Base-by-base conservation (phyloP, 2,113 vertebrate genomes). In the Microtus richardsoni region DNA sequence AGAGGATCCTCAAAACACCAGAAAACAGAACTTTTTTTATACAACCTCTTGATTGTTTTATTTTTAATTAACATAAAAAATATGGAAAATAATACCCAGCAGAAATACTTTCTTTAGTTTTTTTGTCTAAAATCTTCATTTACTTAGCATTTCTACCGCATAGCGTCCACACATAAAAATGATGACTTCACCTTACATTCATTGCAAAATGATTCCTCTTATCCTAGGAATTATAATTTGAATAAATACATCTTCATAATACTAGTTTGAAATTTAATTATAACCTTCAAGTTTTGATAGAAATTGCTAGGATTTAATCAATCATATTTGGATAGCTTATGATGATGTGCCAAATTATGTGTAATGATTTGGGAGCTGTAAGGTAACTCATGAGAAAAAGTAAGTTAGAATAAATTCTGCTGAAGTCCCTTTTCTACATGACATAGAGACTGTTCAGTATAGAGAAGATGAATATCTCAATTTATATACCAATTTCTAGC, bases 201-300 rank as follows among this genome's bases (percentile, higher is more conserved):
- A 86, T 60, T 52, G 13, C 39, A 78, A 84, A 83, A 30, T 19
- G 7, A n/a, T 88, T 62, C 62, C 3, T 88, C 62, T 88, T 73
- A 41, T 36, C 14, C 26, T 78, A 66, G 12, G 4, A 28, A 88
- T 49, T 28, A 16, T 52, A 73, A 79, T 89, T 86, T 86, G 21
- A 30, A 12, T 52, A 75, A 95, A 75, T 85, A 28, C 2, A 68
- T 78, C 47, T 41, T 36, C 39, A 47, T 47, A 87, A 82, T 77
- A 30, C 16, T 54, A 3, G 82, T 83, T 96, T 84, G 12, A 73
- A 91, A 60, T 84, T 41, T 84, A 93, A 68, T 92, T 89, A 77
- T 21, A 71, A 62, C 5, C 7, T 95, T 77, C 26, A 33, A 33
- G 1, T 70, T 89, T 80, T 87, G 73, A 41, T 41, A 33, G 39